Percentiles rank a stretch among this genome's conserved stretches.
Conservation (phyloP, 92 coral and sea anemone genomes). For the Anthopleura xanthogrammica region DNA sequence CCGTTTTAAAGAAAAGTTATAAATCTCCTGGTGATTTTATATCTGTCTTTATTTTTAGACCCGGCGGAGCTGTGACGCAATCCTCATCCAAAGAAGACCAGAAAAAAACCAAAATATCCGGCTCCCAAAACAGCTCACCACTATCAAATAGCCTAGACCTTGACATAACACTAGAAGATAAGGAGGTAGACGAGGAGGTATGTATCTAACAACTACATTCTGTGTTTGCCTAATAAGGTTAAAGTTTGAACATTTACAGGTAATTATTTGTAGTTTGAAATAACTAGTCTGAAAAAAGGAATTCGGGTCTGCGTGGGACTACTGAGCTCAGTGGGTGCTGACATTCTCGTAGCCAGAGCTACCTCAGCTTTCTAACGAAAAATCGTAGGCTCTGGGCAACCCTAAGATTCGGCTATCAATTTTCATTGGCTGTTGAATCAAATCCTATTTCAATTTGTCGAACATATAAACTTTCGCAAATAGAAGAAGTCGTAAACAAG, state of each 20-base stretch:
- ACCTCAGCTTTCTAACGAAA: too few relatives aligned
- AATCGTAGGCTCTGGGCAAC: too few relatives aligned
- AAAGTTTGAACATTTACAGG: not conserved
- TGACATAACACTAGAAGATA: conserved; percentile 87
- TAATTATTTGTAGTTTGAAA: not conserved
- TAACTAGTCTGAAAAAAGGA: not conserved
- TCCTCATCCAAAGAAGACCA: not conserved
- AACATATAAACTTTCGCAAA: too few relatives aligned
- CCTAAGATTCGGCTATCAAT: too few relatives aligned
- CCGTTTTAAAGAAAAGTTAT: too few relatives aligned
- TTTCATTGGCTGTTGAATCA: too few relatives aligned
- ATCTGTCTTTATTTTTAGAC: conserved; percentile 3
- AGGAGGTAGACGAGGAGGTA: conserved; percentile 47
- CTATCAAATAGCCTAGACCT: conserved; percentile 58
- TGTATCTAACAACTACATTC: not conserved
- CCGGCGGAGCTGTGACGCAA: not conserved
- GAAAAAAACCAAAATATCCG: not conserved
- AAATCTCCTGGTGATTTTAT: too few relatives aligned
- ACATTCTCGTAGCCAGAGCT: too few relatives aligned
- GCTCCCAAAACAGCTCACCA: conserved; percentile 6
- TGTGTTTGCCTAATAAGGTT: conserved; percentile 1
- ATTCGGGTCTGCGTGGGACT: not conserved
- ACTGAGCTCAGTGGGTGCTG: too few relatives aligned
- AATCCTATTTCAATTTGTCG: too few relatives aligned
- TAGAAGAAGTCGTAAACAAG: too few relatives aligned